phyloP scores from a whole-genome alignment of 1,140 invertebrate genomes.

The Drosophila nebulosa region DNA sequence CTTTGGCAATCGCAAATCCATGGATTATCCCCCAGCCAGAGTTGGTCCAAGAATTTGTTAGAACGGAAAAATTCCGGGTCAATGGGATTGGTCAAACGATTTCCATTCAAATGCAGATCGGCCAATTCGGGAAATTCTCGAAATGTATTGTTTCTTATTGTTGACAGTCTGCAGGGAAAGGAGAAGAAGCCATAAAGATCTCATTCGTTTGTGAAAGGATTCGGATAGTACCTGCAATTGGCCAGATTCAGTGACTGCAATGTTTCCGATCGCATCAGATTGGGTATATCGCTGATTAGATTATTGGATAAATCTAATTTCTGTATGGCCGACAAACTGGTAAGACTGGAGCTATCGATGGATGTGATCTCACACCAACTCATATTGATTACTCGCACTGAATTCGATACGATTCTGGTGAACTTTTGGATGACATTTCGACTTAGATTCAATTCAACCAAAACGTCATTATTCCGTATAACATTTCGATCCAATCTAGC shows the following conservation, averaged over 20 bases:
- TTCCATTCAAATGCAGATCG: conserved; percentile 84
- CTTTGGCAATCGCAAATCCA: conserved; percentile 87
- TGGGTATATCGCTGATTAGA: conserved; percentile 83
- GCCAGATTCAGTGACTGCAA: conserved; percentile 84
- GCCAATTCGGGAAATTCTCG: conserved; percentile 82
- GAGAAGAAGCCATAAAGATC: background rate
- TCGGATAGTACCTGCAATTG: conserved; percentile 63
- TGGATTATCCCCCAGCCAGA: conserved; percentile 86
- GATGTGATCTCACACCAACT: conserved; percentile 84
- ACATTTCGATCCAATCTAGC: conserved; percentile 82
- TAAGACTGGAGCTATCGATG: conserved; percentile 82
- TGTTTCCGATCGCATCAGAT: conserved; percentile 82
- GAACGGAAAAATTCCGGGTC: conserved; percentile 83
- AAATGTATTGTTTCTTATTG: conserved; percentile 82
- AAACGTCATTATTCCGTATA: conserved; percentile 82
- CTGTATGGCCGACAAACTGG: conserved; percentile 82
- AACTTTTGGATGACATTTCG: conserved; percentile 85
- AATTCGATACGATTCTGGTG: conserved; percentile 83
- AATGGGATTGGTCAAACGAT: conserved; percentile 85
- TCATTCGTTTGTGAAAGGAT: too few species aligned
- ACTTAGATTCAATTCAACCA: conserved; percentile 84
- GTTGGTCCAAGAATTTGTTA: conserved; percentile 83
- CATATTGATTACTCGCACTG: conserved; percentile 83
- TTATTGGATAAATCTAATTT: conserved; percentile 84
- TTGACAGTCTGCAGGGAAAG: conserved; percentile 44